A percentile compares a stretch with the other conserved stretches of the same genome.
phyloP scores from a whole-genome alignment of 2,113 vertebrate genomes.

The Aegithalos caudatus region DNA sequence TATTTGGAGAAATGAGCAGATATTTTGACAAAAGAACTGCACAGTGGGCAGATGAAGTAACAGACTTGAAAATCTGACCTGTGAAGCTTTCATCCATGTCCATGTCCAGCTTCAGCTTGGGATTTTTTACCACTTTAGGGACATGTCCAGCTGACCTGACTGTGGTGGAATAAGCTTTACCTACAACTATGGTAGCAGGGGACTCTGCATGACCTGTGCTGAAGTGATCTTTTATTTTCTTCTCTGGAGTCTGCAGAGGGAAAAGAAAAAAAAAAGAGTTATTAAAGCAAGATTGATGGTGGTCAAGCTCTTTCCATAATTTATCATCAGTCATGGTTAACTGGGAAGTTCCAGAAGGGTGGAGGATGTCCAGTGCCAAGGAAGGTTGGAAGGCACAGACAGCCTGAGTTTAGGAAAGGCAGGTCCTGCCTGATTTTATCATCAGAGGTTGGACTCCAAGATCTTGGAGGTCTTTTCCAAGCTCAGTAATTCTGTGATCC shows the following conservation, averaged over 20 bases:
- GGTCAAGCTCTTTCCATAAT: neutral
- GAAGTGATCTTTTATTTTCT: constrained; percentile 48
- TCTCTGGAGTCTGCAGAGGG: constrained; percentile 74
- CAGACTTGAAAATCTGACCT: constrained; percentile 57
- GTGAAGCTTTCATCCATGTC: constrained; percentile 82
- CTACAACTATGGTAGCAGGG: constrained; percentile 78
- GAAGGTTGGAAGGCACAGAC: too few relatives aligned
- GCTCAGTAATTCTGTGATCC: neutral
- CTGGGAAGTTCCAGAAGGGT: neutral
- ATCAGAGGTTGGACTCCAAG: neutral
- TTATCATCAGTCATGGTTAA: neutral
- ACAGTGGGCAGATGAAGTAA: neutral
- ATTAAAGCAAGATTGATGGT: neutral
- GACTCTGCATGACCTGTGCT: constrained; percentile 88
- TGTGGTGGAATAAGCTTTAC: constrained; percentile 73
- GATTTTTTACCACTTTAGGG: constrained; percentile 76
- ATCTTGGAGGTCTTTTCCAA: neutral
- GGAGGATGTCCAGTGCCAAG: too few relatives aligned
- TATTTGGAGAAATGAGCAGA: neutral
- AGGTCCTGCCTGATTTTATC: neutral
- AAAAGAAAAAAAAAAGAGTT: neutral
- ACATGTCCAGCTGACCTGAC: constrained; percentile 52
- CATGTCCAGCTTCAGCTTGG: constrained; percentile 63
- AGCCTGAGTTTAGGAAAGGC: neutral
- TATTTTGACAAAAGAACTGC: neutral